Evolutionary conservation across 2,888 invertebrate species (phyloP).

Genomic region (Meloe dianella): DNA sequence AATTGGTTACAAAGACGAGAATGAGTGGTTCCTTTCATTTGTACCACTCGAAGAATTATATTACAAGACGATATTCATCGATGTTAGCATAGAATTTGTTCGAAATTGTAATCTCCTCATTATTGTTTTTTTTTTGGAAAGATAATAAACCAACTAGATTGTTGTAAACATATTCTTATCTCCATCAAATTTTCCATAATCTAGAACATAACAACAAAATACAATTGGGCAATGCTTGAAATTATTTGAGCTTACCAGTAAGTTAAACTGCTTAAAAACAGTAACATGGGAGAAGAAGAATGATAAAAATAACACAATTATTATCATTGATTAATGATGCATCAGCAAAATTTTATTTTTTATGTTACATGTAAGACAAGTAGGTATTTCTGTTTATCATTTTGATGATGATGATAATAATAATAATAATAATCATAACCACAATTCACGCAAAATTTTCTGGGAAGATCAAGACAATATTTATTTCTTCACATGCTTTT

Average conservation of each 20-base stretch:
- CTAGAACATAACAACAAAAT: no score
- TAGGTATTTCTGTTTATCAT: conserved; percentile 41
- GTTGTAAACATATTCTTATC: not conserved
- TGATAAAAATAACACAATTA: not conserved
- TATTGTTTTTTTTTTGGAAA: no score
- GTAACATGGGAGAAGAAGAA: no score
- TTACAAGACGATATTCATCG: conserved; percentile 74
- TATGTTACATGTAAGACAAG: conserved; percentile 58
- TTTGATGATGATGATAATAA: not conserved
- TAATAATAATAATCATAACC: conserved; percentile 52
- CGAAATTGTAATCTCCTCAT: not conserved
- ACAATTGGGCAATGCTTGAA: no score
- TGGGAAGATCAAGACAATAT: conserved; percentile 58
- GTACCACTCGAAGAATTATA: conserved; percentile 77
- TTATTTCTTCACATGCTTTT: conserved; percentile 10
- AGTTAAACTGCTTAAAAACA: no score
- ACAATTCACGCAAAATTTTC: conserved; percentile 55
- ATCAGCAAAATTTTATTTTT: conserved; percentile 56
- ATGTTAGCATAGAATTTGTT: conserved; percentile 11
- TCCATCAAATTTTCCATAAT: no score
- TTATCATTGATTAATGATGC: conserved; percentile 47
- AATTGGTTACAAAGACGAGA: conserved; percentile 68
- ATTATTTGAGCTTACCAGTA: no score
- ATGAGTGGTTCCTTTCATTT: conserved; percentile 73
- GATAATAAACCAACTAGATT: not conserved